Base-by-base conservation (phyloP, 2,888 invertebrate genomes). In the Notodonta dromedarius region DNA sequence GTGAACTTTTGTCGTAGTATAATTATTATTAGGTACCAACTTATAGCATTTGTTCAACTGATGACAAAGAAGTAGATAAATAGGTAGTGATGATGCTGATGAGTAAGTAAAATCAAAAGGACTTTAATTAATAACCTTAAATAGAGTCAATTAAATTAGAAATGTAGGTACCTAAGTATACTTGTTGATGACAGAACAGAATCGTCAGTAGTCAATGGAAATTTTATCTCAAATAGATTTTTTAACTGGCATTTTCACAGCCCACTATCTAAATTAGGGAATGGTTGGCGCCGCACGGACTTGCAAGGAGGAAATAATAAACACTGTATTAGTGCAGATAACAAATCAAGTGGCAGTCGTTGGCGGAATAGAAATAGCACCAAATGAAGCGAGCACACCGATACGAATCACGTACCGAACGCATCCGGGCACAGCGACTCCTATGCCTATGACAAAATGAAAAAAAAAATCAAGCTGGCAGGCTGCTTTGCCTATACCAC, bases 321-420 rank as follows among this genome's bases (percentile, higher is more conserved):
- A 79, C 78, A 78, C 71, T 71, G 75, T 81, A 85, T 84, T 83
- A 86, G 79, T 73, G 69, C 76, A 81, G 79, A 82, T 82, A 84
- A 84, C 84, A 85, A 86, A 88, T 85, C 82, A 85, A 81, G 73
- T 61, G 53, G 64, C 60, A 70, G 58, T 65, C 80, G 82, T 67
- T 63, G 44, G 55, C 59, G 53, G 88, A 85, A 88, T 88, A 83
- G 81, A 79, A 88, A 88, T 87, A 60, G 78, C 62, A 56, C 58
- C 60, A 74, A 86, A 87, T 86, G 79, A 87, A 80, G 63, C 63
- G 61, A 63, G 62, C 59, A n/a, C 58, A n/a, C 58, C 73, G 74
- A 68, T 73, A 70, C 65, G 70, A 76, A 52, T 79, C 85, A 86
- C 84, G 85, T 85, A 70, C 72, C 63, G 63, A 68, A 67, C 78